A percentile compares a stretch with the other conserved stretches of the same genome.
phyloP scores from a whole-genome alignment of 2,113 vertebrate species.

The Apteryx mantelli region DNA sequence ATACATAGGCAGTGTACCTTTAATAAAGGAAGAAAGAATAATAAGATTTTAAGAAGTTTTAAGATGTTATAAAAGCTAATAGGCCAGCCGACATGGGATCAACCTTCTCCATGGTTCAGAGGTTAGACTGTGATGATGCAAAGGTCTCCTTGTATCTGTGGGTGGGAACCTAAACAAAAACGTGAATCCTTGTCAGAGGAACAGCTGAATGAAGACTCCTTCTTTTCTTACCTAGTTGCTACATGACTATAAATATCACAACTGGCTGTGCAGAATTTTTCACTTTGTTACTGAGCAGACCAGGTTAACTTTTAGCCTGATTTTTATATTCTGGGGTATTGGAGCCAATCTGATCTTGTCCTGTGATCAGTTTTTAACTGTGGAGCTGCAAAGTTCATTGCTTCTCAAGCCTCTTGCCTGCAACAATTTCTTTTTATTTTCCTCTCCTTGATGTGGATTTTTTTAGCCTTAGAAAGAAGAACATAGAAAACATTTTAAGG shows the following conservation, averaged over 20 bases:
- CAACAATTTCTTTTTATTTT: background rate
- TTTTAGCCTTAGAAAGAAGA: background rate
- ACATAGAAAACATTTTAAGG: background rate
- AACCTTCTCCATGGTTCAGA: background rate
- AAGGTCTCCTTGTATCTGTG: background rate
- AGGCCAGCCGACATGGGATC: background rate
- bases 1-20: background rate
- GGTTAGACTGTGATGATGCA: background rate
- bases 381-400: background rate
- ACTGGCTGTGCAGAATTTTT: background rate
- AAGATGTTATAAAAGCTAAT: background rate
- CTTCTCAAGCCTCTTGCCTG: background rate
- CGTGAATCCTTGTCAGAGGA: rapidly evolving
- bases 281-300: background rate
- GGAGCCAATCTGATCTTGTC: background rate
- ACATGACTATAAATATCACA: background rate
- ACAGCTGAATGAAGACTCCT: background rate
- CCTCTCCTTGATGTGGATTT: background rate
- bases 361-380: background rate
- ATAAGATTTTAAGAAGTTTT: background rate
- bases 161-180: background rate
- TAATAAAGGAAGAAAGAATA: background rate
- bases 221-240: background rate
- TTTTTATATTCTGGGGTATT: background rate
- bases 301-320: background rate